Percentiles rank a stretch among this genome's conserved stretches.
phyloP scores from a whole-genome alignment of 2,113 vertebrate species.

The Bungarus multicinctus region DNA sequence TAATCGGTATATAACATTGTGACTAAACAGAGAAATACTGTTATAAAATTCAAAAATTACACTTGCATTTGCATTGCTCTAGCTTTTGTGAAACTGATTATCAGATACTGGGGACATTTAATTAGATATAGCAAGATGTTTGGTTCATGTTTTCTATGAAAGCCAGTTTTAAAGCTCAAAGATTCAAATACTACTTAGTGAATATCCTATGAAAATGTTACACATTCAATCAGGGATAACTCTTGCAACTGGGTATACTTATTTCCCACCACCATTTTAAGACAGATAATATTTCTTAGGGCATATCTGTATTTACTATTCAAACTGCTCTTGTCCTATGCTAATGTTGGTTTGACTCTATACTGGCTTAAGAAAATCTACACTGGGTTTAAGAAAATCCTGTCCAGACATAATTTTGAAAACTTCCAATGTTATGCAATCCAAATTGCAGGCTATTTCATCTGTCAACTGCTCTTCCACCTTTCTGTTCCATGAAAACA shows the following conservation, averaged over 20 bases:
- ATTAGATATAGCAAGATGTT: background rate
- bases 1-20: background rate
- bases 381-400: background rate
- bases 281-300: background rate
- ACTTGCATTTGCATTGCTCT: background rate
- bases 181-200: background rate
- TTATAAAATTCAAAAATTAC: background rate
- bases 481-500: background rate
- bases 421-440: background rate
- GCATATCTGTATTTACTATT: background rate
- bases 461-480: background rate
- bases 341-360: background rate
- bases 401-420: background rate
- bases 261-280: background rate
- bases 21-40: background rate
- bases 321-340: background rate
- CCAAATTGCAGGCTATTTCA: background rate
- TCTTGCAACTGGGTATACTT: background rate
- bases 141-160: background rate
- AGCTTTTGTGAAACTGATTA: background rate
- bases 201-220: background rate
- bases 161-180: background rate
- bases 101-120: background rate
- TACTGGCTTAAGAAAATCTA: background rate
- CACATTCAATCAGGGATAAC: background rate